Evolutionary conservation across 2,113 vertebrate genomes (phyloP).

Genomic region (Sinocyclocheilus anophthalmus): DNA sequence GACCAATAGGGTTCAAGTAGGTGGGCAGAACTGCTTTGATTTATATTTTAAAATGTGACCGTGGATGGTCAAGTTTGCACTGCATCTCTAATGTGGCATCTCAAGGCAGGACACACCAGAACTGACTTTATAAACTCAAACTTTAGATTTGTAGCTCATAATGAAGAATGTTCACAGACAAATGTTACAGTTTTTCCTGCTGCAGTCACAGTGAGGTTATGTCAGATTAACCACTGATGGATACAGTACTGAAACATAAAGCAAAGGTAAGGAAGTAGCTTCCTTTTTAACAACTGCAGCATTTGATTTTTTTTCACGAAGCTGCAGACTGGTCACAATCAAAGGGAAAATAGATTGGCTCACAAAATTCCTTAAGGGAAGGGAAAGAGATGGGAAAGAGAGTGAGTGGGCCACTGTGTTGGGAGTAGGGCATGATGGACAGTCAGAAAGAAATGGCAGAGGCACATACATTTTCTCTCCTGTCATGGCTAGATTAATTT

Average conservation of each 20-base stretch:
- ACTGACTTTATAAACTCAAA: not conserved
- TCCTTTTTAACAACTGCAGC: not conserved
- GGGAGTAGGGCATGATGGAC: conserved; percentile 15
- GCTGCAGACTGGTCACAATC: not conserved
- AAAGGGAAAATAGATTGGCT: not conserved
- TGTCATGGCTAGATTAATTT: not conserved
- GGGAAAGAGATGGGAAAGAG: not conserved
- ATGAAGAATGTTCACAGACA: not conserved
- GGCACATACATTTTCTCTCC: conserved; percentile 20
- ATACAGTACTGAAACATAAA: not conserved
- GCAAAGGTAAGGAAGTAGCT: not conserved
- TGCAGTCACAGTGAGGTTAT: not conserved
- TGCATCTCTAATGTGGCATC: not conserved
- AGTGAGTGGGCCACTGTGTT: not conserved
- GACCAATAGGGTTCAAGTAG: not conserved
- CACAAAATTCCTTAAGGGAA: not conserved
- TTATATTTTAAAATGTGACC: not conserved
- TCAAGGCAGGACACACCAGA: not conserved
- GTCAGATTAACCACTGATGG: not conserved
- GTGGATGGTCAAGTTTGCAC: too few species aligned
- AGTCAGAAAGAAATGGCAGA: conserved; percentile 19
- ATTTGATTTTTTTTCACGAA: not conserved
- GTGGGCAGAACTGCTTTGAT: not conserved
- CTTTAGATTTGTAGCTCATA: conserved; percentile 1
- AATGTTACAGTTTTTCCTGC: not conserved